Evolutionary conservation across 2,797 vertebrate genomes (phyloP).

Genomic region (Sorex maritimensis): DNA sequence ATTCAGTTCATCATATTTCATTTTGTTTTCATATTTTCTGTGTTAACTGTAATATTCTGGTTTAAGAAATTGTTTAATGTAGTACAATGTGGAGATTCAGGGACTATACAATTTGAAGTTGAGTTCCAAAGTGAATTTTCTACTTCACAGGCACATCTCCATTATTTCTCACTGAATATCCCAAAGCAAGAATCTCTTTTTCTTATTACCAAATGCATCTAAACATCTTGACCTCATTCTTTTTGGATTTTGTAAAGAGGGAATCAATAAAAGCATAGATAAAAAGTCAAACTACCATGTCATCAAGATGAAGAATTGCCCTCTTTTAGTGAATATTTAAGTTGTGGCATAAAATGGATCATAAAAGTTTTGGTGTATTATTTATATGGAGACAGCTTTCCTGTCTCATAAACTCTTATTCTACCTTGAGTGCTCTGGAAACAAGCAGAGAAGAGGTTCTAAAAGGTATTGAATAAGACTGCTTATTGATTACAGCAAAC

Average conservation of each 20-base stretch:
- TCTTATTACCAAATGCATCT: not conserved
- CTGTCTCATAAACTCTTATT: conserved; percentile 78
- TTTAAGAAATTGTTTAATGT: conserved; percentile 1
- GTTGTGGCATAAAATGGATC: conserved; percentile 84
- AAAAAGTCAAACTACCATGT: conserved; percentile 82
- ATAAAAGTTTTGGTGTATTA: conserved; percentile 86
- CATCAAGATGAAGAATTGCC: conserved; percentile 82
- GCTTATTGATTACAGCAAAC: not conserved
- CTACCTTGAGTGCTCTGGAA: conserved; percentile 58
- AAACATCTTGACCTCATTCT: conserved; percentile 38
- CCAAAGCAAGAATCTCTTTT: not conserved
- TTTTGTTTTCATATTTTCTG: conserved; percentile 44
- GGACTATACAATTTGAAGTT: not conserved
- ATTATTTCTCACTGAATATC: conserved; percentile 14
- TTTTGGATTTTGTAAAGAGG: conserved; percentile 78
- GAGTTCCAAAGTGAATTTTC: conserved; percentile 27
- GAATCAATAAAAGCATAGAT: conserved; percentile 87
- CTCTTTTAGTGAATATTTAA: conserved; percentile 87
- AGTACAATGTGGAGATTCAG: not conserved
- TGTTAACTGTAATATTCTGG: conserved; percentile 1
- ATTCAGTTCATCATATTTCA: not conserved
- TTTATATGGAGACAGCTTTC: conserved; percentile 86
- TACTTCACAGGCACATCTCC: not conserved
- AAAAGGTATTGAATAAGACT: conserved; percentile 68
- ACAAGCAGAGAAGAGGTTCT: not conserved